phyloP scores from a whole-genome alignment of 2,888 invertebrate genomes.

The Sinelater perroti region DNA sequence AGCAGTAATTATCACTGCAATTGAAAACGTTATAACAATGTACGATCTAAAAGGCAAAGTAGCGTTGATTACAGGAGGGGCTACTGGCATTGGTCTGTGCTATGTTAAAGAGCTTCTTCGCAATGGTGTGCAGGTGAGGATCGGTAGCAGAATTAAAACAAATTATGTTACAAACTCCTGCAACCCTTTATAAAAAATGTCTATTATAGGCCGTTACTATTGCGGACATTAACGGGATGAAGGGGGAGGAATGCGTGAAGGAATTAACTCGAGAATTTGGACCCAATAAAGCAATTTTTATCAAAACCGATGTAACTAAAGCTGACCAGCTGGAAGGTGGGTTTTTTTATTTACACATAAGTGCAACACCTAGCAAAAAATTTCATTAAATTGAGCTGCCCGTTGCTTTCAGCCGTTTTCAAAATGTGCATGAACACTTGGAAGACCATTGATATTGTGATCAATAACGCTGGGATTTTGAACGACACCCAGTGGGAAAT shows the following conservation, averaged over 20 bases:
- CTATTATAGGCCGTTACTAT: constrained; percentile 50
- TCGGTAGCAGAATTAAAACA: too few species aligned
- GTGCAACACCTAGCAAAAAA: too few species aligned
- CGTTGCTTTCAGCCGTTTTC: constrained; percentile 60
- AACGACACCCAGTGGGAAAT: constrained; percentile 80
- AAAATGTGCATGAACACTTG: constrained; percentile 54
- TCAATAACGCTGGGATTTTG: constrained; percentile 83
- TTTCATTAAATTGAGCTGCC: too few species aligned
- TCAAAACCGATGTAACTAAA: constrained; percentile 77
- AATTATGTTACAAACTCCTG: too few species aligned
- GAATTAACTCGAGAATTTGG: constrained; percentile 71
- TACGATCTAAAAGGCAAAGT: constrained; percentile 55
- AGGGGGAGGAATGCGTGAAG: constrained; percentile 70
- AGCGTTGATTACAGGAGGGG: constrained; percentile 64
- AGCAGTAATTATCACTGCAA: too few species aligned
- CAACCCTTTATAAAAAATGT: too few species aligned
- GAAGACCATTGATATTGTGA: constrained; percentile 64
- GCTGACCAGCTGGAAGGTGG: constrained; percentile 76
- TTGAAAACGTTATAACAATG: too few species aligned
- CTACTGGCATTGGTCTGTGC: constrained; percentile 64
- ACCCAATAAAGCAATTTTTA: constrained; percentile 72
- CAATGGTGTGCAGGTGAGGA: constrained; percentile 58
- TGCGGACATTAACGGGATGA: constrained; percentile 48
- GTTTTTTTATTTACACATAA: constrained; percentile 23
- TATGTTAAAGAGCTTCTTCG: constrained; percentile 61